These are phyloP conservation scores for Catharus ustulatus DNA, from an alignment of 2,797 vertebrate genomes.

Conservation along the genomic window DNA sequence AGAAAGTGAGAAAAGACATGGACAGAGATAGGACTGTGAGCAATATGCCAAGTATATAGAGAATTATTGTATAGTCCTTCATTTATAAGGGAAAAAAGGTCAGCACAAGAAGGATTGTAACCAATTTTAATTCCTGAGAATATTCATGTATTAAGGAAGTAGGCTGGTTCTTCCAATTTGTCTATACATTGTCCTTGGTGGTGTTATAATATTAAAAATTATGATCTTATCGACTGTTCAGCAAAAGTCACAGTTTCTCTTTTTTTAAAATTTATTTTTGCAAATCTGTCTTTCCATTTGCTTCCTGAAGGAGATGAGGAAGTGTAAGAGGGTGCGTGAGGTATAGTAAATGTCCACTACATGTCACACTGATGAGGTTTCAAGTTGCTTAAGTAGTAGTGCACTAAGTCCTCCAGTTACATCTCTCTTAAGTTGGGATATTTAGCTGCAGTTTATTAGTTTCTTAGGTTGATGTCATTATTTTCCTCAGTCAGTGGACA, in stretches of 20 bases:
- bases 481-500: neutral
- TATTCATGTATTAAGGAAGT: neutral
- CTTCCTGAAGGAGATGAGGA: neutral
- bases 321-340: fast-evolving
- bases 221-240: neutral
- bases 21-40: neutral
- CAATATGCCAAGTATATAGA: neutral
- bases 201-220: neutral
- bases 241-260: neutral
- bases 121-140: neutral
- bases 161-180: neutral
- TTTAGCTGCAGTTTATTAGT: neutral
- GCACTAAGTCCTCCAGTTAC: neutral
- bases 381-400: neutral
- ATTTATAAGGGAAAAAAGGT: neutral
- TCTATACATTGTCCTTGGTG: neutral
- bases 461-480: neutral
- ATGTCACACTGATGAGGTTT: neutral
- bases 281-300: neutral
- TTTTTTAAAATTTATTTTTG: neutral
- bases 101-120: neutral
- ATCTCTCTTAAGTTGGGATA: neutral
- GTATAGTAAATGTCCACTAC: neutral
- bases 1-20: neutral
- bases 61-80: neutral